Evolutionary conservation across 2,888 invertebrate species (phyloP).

Genomic region (Netelia inedita): DNA sequence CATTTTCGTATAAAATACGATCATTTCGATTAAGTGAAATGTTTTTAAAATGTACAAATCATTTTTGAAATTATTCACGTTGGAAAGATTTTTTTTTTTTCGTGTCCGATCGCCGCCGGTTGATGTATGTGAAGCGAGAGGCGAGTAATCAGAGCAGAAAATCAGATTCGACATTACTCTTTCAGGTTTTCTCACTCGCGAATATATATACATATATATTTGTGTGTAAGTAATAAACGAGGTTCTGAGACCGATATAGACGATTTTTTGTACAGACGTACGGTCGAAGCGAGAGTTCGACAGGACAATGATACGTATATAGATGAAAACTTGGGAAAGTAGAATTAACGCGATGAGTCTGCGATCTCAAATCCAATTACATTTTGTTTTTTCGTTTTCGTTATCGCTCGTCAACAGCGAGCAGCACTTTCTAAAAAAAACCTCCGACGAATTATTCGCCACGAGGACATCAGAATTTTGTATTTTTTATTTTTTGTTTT

Average conservation of each 20-base stretch:
- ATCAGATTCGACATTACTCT: constrained; percentile 49
- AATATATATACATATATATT: background rate
- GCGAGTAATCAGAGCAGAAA: constrained; percentile 62
- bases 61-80: constrained; percentile 36
- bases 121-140: constrained; percentile 25
- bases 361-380: constrained; percentile 33
- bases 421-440: constrained; percentile 32
- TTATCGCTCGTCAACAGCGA: constrained; percentile 14
- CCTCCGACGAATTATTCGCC: background rate
- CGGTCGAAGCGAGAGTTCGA: constrained; percentile 16
- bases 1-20: background rate
- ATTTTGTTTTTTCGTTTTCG: background rate
- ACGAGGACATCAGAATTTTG: background rate
- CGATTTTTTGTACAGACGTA: background rate
- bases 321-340: constrained; percentile 21
- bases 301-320: background rate
- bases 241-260: constrained; percentile 4
- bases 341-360: constrained; percentile 13
- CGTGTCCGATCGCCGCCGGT: constrained; percentile 12
- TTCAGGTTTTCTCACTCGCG: constrained; percentile 29
- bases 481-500: no score
- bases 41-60: background rate
- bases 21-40: background rate
- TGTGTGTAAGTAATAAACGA: constrained; percentile 1
- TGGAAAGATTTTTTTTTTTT: constrained; percentile 17